Conservation (phyloP, 2,888 invertebrate genomes). For the Mamestra brassicae region DNA sequence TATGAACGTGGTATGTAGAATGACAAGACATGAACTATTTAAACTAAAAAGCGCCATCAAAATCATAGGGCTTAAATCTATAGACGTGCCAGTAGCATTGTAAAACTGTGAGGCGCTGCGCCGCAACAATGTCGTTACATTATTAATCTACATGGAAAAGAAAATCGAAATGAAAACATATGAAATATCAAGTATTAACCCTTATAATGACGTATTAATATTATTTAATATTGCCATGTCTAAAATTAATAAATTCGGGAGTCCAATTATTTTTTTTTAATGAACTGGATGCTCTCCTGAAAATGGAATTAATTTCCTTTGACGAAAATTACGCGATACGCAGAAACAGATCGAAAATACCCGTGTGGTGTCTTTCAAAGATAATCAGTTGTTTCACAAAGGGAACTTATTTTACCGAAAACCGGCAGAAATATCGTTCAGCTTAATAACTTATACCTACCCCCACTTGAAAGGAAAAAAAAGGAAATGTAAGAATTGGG, state of each 20-base stretch:
- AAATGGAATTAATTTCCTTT: conserved; percentile 15
- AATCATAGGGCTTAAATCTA: too few relatives aligned
- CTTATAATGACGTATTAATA: neutral
- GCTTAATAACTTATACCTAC: conserved; percentile 52
- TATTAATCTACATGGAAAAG: too few relatives aligned
- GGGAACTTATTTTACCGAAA: conserved; percentile 27
- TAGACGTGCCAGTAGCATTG: too few relatives aligned
- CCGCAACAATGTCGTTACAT: too few relatives aligned
- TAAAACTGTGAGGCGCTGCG: too few relatives aligned
- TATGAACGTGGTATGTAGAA: too few relatives aligned
- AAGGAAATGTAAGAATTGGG: conserved; percentile 56
- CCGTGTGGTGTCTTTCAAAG: conserved; percentile 10
- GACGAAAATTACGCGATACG: conserved; percentile 15
- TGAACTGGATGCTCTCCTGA: neutral
- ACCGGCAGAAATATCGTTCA: conserved; percentile 39
- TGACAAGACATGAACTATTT: too few relatives aligned
- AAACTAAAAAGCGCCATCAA: too few relatives aligned
- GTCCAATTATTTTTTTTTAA: neutral
- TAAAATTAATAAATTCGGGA: neutral
- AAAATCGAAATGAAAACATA: too few relatives aligned
- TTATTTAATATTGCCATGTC: neutral
- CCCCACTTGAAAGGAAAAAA: conserved; percentile 48
- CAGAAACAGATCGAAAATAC: conserved; percentile 23
- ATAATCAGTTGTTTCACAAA: conserved; percentile 30
- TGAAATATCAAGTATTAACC: neutral